These are phyloP conservation scores for Hoplodrina blanda DNA, from an alignment of 2,888 invertebrate genomes.

Conservation along the genomic window DNA sequence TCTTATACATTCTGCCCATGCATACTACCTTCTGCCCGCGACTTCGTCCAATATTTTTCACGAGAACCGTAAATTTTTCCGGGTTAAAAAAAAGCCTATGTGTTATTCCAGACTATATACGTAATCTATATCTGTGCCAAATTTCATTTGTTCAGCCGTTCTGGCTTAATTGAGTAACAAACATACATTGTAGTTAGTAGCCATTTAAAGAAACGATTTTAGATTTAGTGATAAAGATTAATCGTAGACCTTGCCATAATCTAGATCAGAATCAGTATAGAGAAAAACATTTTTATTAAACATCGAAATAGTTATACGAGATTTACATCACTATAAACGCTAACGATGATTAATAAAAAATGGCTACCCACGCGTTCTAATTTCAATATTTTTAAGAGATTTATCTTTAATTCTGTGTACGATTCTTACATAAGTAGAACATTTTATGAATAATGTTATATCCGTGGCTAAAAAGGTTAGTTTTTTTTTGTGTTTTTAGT, in stretches of 20 bases:
- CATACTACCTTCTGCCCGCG: background rate
- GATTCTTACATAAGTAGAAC: slow-evolving; percentile 45
- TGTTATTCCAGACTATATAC: too few species aligned
- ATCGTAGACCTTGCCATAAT: slow-evolving; percentile 26
- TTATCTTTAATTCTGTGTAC: slow-evolving; percentile 17
- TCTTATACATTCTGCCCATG: background rate
- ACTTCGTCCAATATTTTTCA: too few species aligned
- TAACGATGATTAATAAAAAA: slow-evolving; percentile 47
- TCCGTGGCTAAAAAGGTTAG: slow-evolving; percentile 36
- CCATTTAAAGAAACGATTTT: background rate
- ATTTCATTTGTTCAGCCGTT: too few species aligned
- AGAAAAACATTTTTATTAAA: slow-evolving; percentile 14
- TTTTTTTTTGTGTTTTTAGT: slow-evolving; percentile 15
- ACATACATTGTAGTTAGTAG: too few species aligned
- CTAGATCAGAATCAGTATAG: slow-evolving; percentile 33
- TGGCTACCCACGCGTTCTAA: slow-evolving; percentile 48
- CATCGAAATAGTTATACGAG: slow-evolving; percentile 14
- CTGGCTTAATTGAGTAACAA: too few species aligned
- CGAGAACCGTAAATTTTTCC: too few species aligned
- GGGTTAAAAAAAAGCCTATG: too few species aligned
- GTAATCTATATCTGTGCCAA: too few species aligned
- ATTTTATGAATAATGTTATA: slow-evolving; percentile 44
- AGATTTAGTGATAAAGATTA: slow-evolving; percentile 11
- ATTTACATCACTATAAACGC: slow-evolving; percentile 41
- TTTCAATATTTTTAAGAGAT: slow-evolving; percentile 54